Percentiles rank a stretch among this genome's conserved stretches.
These are phyloP conservation scores for Tursiops truncatus DNA, from an alignment of 2,113 vertebrate species.

Conservation along the genomic window DNA sequence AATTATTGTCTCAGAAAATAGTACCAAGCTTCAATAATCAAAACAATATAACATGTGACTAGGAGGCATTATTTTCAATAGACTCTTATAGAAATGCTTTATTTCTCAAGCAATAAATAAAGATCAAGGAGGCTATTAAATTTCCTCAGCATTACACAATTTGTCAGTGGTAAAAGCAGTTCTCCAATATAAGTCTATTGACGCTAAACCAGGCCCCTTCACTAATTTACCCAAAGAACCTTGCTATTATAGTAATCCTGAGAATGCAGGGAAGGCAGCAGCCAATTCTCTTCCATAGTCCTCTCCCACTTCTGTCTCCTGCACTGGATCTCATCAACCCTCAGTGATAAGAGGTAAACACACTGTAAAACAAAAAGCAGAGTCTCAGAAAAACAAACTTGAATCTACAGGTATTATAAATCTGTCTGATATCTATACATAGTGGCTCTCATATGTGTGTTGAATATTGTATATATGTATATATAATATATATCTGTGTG, in stretches of 20 bases:
- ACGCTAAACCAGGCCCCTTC: not conserved
- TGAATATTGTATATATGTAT: not conserved
- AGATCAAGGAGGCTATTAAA: not conserved
- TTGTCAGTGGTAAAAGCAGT: not conserved
- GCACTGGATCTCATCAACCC: not conserved
- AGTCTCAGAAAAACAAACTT: not conserved
- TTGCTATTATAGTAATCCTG: not conserved
- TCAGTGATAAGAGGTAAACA: not conserved
- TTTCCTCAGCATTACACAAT: not conserved
- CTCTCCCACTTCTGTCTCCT: not conserved
- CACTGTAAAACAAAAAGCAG: not conserved
- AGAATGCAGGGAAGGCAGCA: not conserved
- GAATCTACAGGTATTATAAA: not conserved
- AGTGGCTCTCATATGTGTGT: not conserved
- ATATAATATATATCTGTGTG: not conserved
- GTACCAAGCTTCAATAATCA: not conserved
- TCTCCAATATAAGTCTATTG: not conserved
- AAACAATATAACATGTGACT: not conserved
- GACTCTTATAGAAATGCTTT: not conserved
- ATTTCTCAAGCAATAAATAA: not conserved
- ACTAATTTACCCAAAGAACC: not conserved
- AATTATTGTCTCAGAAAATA: conserved; percentile 5
- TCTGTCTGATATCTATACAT: not conserved
- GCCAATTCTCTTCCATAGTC: too few species aligned
- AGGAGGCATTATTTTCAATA: not conserved